phyloP scores from a whole-genome alignment of 2,113 vertebrate species.

The Siphamia tubifer region DNA sequence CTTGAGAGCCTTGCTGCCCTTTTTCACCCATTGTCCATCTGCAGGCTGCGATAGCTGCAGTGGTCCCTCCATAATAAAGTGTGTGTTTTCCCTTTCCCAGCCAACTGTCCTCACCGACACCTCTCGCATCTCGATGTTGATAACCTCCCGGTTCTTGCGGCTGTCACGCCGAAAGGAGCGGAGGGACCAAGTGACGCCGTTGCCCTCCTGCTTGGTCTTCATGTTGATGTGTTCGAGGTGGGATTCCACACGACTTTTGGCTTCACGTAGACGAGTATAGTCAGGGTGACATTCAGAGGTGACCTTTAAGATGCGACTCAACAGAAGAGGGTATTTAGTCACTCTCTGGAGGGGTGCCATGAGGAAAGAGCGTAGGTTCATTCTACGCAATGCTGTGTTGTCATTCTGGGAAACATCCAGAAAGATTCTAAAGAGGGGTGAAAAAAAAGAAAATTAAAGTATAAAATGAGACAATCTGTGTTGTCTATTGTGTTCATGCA shows the following conservation, averaged over 20 bases:
- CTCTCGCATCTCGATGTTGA: conserved; percentile 91
- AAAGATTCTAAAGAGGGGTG: conserved; percentile 85
- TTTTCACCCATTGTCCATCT: conserved; percentile 90
- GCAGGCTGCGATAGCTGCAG: conserved; percentile 89
- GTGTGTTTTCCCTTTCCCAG: conserved; percentile 87
- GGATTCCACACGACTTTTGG: conserved; percentile 90
- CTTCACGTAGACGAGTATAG: conserved; percentile 84
- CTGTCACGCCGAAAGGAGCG: conserved; percentile 91
- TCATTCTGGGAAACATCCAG: conserved; percentile 93
- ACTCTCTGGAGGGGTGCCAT: conserved; percentile 92
- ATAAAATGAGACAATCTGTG: not conserved
- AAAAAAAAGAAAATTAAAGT: not conserved
- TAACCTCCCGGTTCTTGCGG: conserved; percentile 88
- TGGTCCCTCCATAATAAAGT: conserved; percentile 90
- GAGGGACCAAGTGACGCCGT: conserved; percentile 86
- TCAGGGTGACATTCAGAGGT: conserved; percentile 88
- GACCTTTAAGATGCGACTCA: conserved; percentile 90
- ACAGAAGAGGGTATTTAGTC: conserved; percentile 89
- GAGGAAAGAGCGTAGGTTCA: conserved; percentile 93
- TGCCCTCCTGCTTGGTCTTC: conserved; percentile 90
- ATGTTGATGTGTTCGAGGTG: conserved; percentile 95
- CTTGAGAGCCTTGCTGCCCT: conserved; percentile 90
- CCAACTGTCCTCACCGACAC: conserved; percentile 87
- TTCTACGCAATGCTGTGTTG: conserved; percentile 89
- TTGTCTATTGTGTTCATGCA: too few relatives aligned